phyloP scores from a whole-genome alignment of 2,797 vertebrate genomes.

The Coregonus ussuriensis region DNA sequence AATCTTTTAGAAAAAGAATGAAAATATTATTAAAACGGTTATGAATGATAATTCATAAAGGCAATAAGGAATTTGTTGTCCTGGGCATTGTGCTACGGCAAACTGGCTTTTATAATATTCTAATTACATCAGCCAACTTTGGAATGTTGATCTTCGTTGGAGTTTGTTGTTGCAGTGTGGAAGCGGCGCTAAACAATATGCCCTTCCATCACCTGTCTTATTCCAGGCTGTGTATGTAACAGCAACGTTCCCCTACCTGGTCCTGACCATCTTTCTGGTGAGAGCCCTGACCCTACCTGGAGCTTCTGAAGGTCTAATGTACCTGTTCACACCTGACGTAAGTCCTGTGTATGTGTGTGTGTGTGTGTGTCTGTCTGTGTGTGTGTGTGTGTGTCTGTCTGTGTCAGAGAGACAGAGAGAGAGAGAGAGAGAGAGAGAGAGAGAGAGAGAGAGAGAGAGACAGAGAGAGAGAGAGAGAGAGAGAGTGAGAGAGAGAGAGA shows the following conservation, averaged over 20 bases:
- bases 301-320: constrained; percentile 77
- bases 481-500: background rate
- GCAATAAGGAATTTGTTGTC: background rate
- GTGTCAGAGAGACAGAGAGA: background rate
- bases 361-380: background rate
- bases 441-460: background rate
- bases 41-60: background rate
- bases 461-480: background rate
- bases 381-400: background rate
- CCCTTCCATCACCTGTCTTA: background rate
- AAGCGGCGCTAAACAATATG: background rate
- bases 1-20: too few species aligned
- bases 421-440: too few species aligned
- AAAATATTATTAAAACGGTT: too few species aligned
- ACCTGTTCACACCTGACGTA: constrained; percentile 89
- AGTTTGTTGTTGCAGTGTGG: background rate
- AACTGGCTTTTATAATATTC: background rate
- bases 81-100: background rate
- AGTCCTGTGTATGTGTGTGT: constrained; percentile 50
- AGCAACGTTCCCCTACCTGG: constrained; percentile 85
- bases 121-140: background rate
- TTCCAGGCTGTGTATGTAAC: constrained; percentile 88
- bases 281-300: constrained; percentile 85
- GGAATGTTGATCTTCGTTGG: background rate
- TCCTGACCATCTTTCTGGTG: constrained; percentile 86